These are phyloP conservation scores for Fragum fragum DNA, from an alignment of 2,888 invertebrate genomes.

Conservation along the genomic window DNA sequence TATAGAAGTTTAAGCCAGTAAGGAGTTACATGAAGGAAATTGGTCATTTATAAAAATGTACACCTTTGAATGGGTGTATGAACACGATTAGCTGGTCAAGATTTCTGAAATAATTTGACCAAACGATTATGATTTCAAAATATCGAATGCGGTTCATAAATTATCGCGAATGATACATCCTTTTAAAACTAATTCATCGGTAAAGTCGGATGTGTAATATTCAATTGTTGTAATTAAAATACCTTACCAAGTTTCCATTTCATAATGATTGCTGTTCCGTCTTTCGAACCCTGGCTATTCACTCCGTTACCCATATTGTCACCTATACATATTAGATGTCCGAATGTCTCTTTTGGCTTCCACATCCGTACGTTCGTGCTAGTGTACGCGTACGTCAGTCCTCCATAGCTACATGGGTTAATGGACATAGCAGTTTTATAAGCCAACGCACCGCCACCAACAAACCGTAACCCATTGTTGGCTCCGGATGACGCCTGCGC, in stretches of 20 bases:
- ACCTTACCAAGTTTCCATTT: constrained; percentile 30
- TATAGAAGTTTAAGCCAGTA: no score
- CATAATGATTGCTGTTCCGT: constrained; percentile 12
- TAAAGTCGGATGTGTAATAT: no score
- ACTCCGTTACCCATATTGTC: constrained; percentile 15
- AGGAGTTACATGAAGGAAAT: no score
- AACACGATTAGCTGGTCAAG: no score
- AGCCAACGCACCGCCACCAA: constrained; percentile 21
- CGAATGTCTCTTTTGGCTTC: constrained; percentile 19
- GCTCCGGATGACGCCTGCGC: neutral
- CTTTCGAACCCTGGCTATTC: constrained; percentile 21
- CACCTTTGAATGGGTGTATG: no score
- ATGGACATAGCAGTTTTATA: neutral
- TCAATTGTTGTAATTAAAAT: no score
- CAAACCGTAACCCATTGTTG: constrained; percentile 28
- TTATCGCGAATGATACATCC: no score
- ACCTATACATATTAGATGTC: constrained; percentile 31
- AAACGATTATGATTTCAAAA: no score
- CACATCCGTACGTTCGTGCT: constrained; percentile 21
- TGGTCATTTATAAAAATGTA: no score
- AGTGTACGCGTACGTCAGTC: constrained; percentile 36
- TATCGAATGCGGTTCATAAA: no score
- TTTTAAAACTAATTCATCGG: no score
- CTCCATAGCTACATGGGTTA: constrained; percentile 35
- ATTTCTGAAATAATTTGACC: no score